These are phyloP conservation scores for Selene dorsalis DNA, from an alignment of 2,797 vertebrate genomes.

Conservation along the genomic window DNA sequence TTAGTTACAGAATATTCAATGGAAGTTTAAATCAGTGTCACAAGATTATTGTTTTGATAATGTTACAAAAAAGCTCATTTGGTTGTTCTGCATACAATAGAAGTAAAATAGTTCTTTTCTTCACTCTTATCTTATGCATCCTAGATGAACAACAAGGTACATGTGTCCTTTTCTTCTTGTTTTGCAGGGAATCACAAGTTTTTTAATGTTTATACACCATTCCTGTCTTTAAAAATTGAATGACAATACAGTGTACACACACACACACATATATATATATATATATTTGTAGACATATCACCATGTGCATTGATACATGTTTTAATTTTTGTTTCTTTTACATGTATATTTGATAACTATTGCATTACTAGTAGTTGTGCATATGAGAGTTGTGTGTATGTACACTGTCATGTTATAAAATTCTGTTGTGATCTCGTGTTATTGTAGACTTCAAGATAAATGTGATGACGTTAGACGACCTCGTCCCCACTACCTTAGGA, in stretches of 20 bases:
- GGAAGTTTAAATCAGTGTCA: background rate
- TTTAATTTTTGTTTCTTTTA: background rate
- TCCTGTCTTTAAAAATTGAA: background rate
- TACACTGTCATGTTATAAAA: background rate
- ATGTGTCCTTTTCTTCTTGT: background rate
- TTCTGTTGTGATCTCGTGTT: background rate
- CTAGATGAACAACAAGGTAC: constrained; percentile 41
- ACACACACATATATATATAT: no score
- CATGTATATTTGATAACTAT: background rate
- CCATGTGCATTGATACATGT: no score
- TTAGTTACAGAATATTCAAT: background rate
- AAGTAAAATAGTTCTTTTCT: background rate
- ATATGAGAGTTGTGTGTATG: background rate
- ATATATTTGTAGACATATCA: no score
- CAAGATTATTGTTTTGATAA: background rate
- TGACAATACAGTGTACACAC: no score
- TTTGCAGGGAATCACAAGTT: background rate
- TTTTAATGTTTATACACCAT: background rate
- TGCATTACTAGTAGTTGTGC: background rate
- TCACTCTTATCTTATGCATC: constrained; percentile 19
- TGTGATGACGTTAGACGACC: constrained; percentile 88
- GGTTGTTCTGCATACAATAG: rapidly evolving
- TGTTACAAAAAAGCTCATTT: background rate
- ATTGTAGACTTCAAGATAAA: constrained; percentile 88
- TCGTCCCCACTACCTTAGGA: constrained; percentile 72